Evolutionary conservation across 2,888 invertebrate species (phyloP), one percentile per base, ranked within the genome.

Genomic region (Heliothis peltigera): DNA sequence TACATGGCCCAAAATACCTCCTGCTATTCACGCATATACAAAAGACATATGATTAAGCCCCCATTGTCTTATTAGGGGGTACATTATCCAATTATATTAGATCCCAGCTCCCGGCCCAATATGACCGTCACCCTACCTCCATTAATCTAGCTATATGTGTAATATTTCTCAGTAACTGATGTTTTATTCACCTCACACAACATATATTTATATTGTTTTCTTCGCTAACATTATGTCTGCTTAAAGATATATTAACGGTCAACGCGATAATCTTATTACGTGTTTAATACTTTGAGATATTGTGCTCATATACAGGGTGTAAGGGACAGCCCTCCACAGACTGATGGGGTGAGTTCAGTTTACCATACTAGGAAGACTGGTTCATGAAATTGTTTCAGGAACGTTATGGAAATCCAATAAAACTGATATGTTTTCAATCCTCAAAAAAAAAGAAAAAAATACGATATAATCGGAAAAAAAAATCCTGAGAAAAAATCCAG

Each of bases 141-240:
- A 91, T 91, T 91, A 89, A 91, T 91, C 91, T 90, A 79, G 88
- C 85, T 88, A 84, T 89, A 84, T 86, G 89, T 87, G 87, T 87
- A 84, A 91, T 91, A 91, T 89, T 88, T 91, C 88, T 86, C 82
- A 64, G 82, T 85, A 88, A 86, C 86, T 85, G 84, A 88, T 89
- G 88, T 88, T 89, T 87, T 87, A 87, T 89, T 89, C 87, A 85
- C 84, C 83, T 77, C 84, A 78, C 83, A 84, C 79, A 77, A 82
- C 79, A 81, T 79, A 87, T 86, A n/a, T n/a, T n/a, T n/a, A 85
- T 87, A 89, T 89, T 87, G 88, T 87, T 75, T 86, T 86, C 80
- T 82, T 84, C 79, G 75, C 83, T 77, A 72, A 69, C 72, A 69
- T 79, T 67, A 64, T 81, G 83, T 84, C 74, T 77, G 63, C 77